Base-by-base conservation (phyloP, 2,888 invertebrate species). In the Lasioglossum oenotherae region DNA sequence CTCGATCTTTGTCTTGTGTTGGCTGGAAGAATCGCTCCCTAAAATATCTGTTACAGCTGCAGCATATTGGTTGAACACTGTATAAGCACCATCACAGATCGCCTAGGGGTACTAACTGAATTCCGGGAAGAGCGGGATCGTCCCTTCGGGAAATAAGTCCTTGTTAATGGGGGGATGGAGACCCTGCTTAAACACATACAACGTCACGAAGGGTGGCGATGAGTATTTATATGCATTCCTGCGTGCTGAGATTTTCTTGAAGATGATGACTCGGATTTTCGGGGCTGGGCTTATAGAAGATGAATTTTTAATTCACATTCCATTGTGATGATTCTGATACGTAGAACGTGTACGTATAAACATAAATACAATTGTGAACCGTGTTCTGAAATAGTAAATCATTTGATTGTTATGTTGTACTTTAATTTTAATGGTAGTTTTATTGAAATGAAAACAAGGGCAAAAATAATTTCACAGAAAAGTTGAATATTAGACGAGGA, bases 111-210 rank as follows among this genome's bases (percentile, higher is more conserved):
- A 77, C 84, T 80, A 81, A 31, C 49, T 74, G 83, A 77, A 86
- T 92, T 92, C 89, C 76, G 82, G 87, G 92, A 90, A 91, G 72
- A 74, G 80, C 74, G 89, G 90, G 87, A 88, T 91, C 82, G 90
- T 89, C 88, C 88, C 88, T 92, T 92, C 91, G 93, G 91, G 90
- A 92, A 92, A 93, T 92, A 88, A 90, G 90, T 80, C 87, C 88
- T 91, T 84, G 90, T 92, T 91, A 89, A 92, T 92, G 89, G 87
- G 73, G 71, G 53, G 71, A 69, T 60, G 83, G 76, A 82, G 79
- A 85, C 74, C 84, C 83, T 88, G 82, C 80, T 86, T 78, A 73
- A 85, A 57, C 41, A 64, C 31, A 64, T 53, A 53, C 23, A 78
- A 64, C 71, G 27, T 86, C 84, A 16, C 80, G 60, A 86, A 82